Conservation (phyloP, 1,140 invertebrate genomes). For the Leptopilina boulardi region DNA sequence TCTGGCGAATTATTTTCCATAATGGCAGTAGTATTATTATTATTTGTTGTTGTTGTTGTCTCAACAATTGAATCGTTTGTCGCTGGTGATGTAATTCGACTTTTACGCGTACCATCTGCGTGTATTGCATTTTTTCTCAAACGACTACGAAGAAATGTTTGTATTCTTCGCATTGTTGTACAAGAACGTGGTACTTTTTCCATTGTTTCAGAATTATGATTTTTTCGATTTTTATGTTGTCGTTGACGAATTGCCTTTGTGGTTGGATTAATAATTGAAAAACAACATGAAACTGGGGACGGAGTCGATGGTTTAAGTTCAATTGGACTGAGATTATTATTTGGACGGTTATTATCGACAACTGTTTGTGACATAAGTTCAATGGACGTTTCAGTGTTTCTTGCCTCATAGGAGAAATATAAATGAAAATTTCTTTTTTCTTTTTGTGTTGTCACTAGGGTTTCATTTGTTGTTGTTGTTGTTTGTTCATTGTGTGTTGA, state of each 20-base stretch:
- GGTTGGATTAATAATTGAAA: slow-evolving; percentile 63
- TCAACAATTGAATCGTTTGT: slow-evolving; percentile 49
- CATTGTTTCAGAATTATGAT: slow-evolving; percentile 37
- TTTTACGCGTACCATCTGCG: slow-evolving; percentile 52
- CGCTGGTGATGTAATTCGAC: slow-evolving; percentile 61
- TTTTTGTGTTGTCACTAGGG: slow-evolving; percentile 33
- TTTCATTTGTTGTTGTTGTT: slow-evolving; percentile 1
- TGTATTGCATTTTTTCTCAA: slow-evolving; percentile 60
- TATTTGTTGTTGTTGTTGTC: slow-evolving; percentile 39
- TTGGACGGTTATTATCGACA: slow-evolving; percentile 33
- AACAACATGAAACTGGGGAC: slow-evolving; percentile 72
- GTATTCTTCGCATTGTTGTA: slow-evolving; percentile 65
- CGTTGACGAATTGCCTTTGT: too few species aligned
- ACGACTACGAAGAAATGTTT: slow-evolving; percentile 64
- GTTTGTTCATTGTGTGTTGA: slow-evolving; percentile 58
- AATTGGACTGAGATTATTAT: slow-evolving; percentile 38
- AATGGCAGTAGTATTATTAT: too few species aligned
- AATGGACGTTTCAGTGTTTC: slow-evolving; percentile 64
- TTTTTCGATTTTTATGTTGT: slow-evolving; percentile 49
- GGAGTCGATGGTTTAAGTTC: slow-evolving; percentile 68
- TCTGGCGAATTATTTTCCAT: slow-evolving; percentile 37
- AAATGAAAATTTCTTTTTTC: slow-evolving; percentile 67
- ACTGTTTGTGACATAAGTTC: slow-evolving; percentile 60
- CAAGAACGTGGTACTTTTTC: slow-evolving; percentile 55
- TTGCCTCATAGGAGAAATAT: slow-evolving; percentile 68